Base-by-base conservation (phyloP, 2,888 invertebrate species). In the Mythimna ferrago region DNA sequence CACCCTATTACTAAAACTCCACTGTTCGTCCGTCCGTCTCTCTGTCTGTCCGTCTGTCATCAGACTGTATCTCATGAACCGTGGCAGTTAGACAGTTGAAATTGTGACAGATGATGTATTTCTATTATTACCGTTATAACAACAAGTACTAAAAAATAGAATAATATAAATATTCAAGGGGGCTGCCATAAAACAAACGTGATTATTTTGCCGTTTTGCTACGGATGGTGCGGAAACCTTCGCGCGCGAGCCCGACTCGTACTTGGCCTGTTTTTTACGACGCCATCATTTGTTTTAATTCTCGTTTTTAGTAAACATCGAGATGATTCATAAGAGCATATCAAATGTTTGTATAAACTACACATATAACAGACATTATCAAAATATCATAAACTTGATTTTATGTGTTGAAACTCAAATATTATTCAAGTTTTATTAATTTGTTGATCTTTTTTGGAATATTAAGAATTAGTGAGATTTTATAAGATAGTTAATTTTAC, bases 221-320 rank as follows among this genome's bases (percentile, higher is more conserved):
- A 41, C 41, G 10, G 41, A 41, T 3, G 41, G 3, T 41, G 11
- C 41, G 3, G 41, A 41, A 41, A 11, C 41, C 11, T 3, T 41
- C 11, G 2, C 11, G 11, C 2, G 10, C 11, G 41, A 11, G 41
- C 11, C 41, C 10, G 41, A 41, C 41, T 41, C 10, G 11, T 3
- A 41, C 11, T 11, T 41, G 11, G 11, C 41, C 11, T 3, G 41
- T 41, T 58, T 63, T 75, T 84, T 70, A 86, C 60, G 75, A 70
- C 53, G 35, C 69, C 38, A 71, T 84, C 26, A 74, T 70, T 73
- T 81, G 66, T 70, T 75, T 77, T 60, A 83, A 86, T 78, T 80
- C 58, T 82, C 56, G 65, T 54, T 76, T 48, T 66, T 10, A 35
- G 66, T 62, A 80, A 71, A 83, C 76, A 66, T 61, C 53, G 3